Evolutionary conservation across 2,113 vertebrate species (phyloP), one percentile per base, ranked within the genome.

Genomic region (Chaetodon auriga): DNA sequence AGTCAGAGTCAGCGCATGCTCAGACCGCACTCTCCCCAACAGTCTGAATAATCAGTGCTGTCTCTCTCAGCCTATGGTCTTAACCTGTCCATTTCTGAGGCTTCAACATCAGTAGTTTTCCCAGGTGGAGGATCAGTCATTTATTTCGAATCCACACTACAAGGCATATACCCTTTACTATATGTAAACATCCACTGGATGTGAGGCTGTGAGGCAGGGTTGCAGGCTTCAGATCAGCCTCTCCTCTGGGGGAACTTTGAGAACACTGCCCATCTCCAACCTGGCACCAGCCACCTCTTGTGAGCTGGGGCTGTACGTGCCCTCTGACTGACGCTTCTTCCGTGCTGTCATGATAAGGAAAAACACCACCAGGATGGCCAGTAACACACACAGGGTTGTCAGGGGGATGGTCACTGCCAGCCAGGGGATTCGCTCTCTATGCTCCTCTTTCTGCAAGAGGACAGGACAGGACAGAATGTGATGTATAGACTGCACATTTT

Each of bases 171-270:
- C 53, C 66, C 45, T 72, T 51, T 38, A 74, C 3, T 30, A 45
- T n/a, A 78, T 35, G 25, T 13, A 73, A 25, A 76, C 72, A 83
- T 82, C 85, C 78, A 63, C 58, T 53, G 68, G 76, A 64, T 76
- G 64, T 19, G 51, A 76, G 30, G 61, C 61, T 55, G 48, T 23
- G 60, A 57, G 55, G 46, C 38, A 3, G 23, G 9, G 64, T 53
- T 51, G 43, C 30, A 30, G 49, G 25, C 14, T 72, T 95, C 83
- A 97, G 89, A 98, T 98, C 55, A 98, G 88, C 83, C 98, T 96
- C 94, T 99, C 98, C 58, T 99, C 98, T 0, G 98, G 98, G 0
- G 98, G 98, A 88, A 99, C 97, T 92, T 99, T 99, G 60, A 99
- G 96, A 30, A 99, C 97, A 41, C 96, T 99, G 95, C 98, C 98